A percentile compares a stretch with the other conserved stretches of the same genome.
Conservation (phyloP, 2,797 vertebrate species). For the Manis crassicaudata region DNA sequence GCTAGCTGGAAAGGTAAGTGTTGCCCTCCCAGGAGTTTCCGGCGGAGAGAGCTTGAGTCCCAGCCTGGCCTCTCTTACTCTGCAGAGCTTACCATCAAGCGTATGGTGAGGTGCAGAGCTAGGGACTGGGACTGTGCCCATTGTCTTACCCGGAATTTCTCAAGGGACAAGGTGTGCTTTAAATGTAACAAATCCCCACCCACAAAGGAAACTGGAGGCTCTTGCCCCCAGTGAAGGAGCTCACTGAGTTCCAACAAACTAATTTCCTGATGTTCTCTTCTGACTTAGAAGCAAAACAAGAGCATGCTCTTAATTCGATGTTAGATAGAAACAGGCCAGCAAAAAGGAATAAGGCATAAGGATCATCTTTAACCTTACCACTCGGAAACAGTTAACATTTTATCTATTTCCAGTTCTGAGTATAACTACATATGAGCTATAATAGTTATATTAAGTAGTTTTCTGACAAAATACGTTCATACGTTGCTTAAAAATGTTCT, state of each 20-base stretch:
- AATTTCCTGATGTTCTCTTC: background rate
- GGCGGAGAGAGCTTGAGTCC: background rate
- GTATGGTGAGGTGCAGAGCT: rapidly evolving
- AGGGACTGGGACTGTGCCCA: background rate
- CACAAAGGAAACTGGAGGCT: background rate
- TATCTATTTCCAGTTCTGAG: background rate
- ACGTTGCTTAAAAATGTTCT: background rate
- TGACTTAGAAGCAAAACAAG: background rate
- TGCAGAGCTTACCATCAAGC: rapidly evolving
- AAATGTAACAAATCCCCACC: background rate
- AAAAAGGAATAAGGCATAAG: background rate
- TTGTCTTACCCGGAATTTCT: slow-evolving; percentile 23
- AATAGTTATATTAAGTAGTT: background rate
- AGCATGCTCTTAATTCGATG: background rate
- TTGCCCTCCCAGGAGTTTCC: background rate
- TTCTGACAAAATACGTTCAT: background rate
- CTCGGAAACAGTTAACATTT: background rate
- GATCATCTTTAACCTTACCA: background rate
- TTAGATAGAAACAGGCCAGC: background rate
- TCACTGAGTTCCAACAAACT: background rate
- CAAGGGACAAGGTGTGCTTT: slow-evolving; percentile 35
- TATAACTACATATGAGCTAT: background rate
- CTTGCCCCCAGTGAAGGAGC: background rate
- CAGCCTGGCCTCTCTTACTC: background rate
- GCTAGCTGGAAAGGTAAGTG: background rate